Evolutionary conservation across 2,888 invertebrate genomes (phyloP), one percentile per base, ranked within the genome.

Genomic region (Trachelus tabidus): DNA sequence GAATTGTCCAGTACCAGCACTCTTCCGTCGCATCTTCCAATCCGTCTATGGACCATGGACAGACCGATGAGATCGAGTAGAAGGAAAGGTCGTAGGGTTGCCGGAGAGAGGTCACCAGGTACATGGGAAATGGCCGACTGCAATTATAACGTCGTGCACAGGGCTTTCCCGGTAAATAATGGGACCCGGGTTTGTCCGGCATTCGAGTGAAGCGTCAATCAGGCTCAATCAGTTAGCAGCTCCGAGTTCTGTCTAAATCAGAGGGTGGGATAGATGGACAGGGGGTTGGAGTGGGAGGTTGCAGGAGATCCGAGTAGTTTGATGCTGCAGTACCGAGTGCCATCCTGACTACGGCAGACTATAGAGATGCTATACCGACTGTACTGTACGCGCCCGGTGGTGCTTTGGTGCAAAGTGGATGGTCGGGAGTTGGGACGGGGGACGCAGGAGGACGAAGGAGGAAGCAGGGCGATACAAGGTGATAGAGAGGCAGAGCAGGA

Each of bases 131-230:
- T 86, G 85, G 87, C 86, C 83, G 86, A 83, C 83, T 84, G 88
- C 88, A 88, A 90, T 90, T 90, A 89, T 89, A 90, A 87, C 87
- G 86, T 86, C 87, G 87, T 40, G 40, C 84, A 85, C 85, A 84
- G 85, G 85, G 80, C 83, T 83, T 40, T 83, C 83, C 86, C 85
- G 85, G 89, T 89, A 89, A 90, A 90, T 90, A 90, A 90, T 89
- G 87, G 89, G 87, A 87, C 87, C 86, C 85, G 85, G 87, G 87
- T 85, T 89, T 85, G 87, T 86, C 87, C 86, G 85, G 87, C 87
- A 89, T 89, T 90, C 88, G 87, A 87, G 86, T 84, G 86, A 87
- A 89, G 87, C 89, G 89, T 90, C 90, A 90, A 90, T 90, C 90
- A 90, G 87, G 85, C 86, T 89, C 89, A 88, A 90, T 90, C 90